phyloP scores from a whole-genome alignment of 2,888 invertebrate species.

The Cosmia trapezina region DNA sequence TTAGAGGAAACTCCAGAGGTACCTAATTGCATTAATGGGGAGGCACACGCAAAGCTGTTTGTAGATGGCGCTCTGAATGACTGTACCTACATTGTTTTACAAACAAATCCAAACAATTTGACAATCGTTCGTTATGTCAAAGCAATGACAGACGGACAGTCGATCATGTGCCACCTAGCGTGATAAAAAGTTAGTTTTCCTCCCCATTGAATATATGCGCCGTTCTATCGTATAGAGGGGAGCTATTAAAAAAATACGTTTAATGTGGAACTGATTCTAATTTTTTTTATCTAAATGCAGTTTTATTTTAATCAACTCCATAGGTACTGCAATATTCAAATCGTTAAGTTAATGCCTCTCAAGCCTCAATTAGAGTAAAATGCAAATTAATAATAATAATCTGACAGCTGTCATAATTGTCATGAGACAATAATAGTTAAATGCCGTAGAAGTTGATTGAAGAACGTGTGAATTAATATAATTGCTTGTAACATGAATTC shows the following conservation, averaged over 20 bases:
- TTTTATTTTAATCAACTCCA: too few relatives aligned
- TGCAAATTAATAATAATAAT: conserved; percentile 24
- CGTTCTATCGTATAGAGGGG: background rate
- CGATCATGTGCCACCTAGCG: too few relatives aligned
- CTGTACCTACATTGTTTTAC: too few relatives aligned
- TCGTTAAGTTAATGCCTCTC: background rate
- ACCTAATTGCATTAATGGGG: too few relatives aligned
- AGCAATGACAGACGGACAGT: too few relatives aligned
- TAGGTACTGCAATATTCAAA: too few relatives aligned
- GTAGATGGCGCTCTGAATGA: too few relatives aligned
- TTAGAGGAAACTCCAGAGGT: background rate
- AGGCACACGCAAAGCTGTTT: too few relatives aligned
- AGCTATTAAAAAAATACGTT: background rate
- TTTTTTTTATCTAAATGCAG: background rate
- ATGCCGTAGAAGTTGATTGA: conserved; percentile 32
- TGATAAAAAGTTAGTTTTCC: too few relatives aligned
- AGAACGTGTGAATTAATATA: conserved; percentile 24
- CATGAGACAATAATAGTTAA: background rate
- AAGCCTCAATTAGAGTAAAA: background rate
- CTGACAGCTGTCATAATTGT: conserved; percentile 33
- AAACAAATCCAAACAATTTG: too few relatives aligned
- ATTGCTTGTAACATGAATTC: conserved; percentile 13
- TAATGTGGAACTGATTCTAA: background rate
- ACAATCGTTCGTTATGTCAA: too few relatives aligned
- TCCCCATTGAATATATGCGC: too few relatives aligned